Conservation (phyloP, 2,113 vertebrate genomes). For the Rhinichthys klamathensis region DNA sequence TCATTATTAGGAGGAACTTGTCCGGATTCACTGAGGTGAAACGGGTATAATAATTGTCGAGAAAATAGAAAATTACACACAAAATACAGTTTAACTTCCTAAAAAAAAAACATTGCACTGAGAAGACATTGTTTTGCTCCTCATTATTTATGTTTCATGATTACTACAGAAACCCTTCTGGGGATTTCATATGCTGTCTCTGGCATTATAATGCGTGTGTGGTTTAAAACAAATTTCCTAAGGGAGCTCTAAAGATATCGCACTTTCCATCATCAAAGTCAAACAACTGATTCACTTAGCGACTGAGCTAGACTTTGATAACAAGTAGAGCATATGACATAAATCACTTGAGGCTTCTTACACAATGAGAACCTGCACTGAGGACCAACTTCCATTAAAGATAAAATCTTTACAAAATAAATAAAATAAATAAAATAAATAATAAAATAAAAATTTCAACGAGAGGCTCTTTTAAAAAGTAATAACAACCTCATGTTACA, state of each 20-base stretch:
- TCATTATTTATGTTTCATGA: constrained; percentile 31
- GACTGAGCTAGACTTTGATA: constrained; percentile 26
- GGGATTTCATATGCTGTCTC: constrained; percentile 28
- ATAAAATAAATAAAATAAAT: not conserved
- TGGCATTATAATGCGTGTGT: constrained; percentile 29
- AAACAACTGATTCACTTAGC: constrained; percentile 23
- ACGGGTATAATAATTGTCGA: not conserved
- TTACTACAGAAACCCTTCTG: constrained; percentile 20
- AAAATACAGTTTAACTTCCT: not conserved
- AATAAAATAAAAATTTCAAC: not conserved
- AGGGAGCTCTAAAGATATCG: constrained; percentile 21
- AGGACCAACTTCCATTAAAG: not conserved
- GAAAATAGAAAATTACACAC: not conserved
- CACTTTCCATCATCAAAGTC: constrained; percentile 42
- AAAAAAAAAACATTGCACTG: constrained; percentile 5
- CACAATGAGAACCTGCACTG: not conserved
- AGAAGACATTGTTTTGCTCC: not conserved
- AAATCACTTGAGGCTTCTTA: constrained; percentile 5
- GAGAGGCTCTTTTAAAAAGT: not conserved
- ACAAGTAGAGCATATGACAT: constrained; percentile 18
- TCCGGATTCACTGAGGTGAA: not conserved
- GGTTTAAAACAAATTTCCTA: constrained; percentile 34
- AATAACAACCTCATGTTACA: not conserved
- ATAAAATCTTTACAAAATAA: not conserved
- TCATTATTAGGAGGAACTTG: not conserved